phyloP scores from a whole-genome alignment of 2,888 invertebrate genomes.

The Selenia dentaria region DNA sequence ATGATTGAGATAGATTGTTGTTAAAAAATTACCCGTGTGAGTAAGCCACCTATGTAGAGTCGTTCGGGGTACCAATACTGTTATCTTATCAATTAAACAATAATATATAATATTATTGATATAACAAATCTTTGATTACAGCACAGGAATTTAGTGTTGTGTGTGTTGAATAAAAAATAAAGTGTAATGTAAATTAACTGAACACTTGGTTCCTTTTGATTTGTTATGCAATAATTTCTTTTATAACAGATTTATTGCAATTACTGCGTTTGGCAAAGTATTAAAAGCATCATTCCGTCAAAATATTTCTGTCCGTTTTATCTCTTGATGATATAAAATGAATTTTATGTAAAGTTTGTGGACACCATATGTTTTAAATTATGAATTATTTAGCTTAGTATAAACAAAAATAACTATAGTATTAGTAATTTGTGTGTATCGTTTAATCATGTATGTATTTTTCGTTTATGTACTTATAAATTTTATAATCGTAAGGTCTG shows the following conservation, averaged over 20 bases:
- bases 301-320: slow-evolving; percentile 18
- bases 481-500: slow-evolving; percentile 35
- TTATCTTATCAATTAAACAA: too few species aligned
- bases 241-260: not conserved
- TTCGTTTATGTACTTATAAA: slow-evolving; percentile 55
- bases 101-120: too few species aligned
- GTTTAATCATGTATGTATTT: slow-evolving; percentile 71
- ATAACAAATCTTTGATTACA: too few species aligned
- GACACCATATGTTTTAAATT: slow-evolving; percentile 34
- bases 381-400: slow-evolving; percentile 56
- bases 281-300: slow-evolving; percentile 50
- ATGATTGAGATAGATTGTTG: too few species aligned
- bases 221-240: too few species aligned
- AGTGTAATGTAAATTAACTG: too few species aligned
- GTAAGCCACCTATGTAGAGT: too few species aligned
- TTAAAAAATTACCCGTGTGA: too few species aligned
- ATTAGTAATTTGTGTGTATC: slow-evolving; percentile 50
- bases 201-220: too few species aligned
- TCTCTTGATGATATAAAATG: slow-evolving; percentile 45
- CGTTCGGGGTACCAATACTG: too few species aligned
- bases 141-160: too few species aligned
- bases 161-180: too few species aligned
- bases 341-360: slow-evolving; percentile 48
- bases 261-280: slow-evolving; percentile 43
- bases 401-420: slow-evolving; percentile 40